These are phyloP conservation scores for Elephantulus edwardii DNA, from an alignment of 2,113 vertebrate species.

Conservation along the genomic window DNA sequence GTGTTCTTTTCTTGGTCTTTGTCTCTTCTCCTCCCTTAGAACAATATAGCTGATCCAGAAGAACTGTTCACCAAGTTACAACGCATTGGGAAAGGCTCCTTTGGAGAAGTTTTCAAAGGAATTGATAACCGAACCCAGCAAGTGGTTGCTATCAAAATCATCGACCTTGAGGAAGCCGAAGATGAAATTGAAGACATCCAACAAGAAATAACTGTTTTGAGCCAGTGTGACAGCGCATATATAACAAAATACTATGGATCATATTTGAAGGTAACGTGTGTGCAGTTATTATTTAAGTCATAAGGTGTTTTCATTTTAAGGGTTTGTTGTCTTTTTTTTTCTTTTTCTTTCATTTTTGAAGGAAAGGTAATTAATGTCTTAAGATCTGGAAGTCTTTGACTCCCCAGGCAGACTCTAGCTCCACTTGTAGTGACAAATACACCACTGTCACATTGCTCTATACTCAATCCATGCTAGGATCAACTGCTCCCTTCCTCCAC, in stretches of 20 bases:
- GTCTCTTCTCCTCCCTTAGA: constrained; percentile 80
- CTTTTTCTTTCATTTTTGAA: constrained; percentile 39
- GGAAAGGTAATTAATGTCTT: constrained; percentile 43
- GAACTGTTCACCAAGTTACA: constrained; percentile 95
- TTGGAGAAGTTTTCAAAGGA: constrained; percentile 96
- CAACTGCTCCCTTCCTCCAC: not conserved
- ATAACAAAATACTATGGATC: constrained; percentile 97
- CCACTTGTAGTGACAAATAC: constrained; percentile 44
- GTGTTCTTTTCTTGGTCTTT: not conserved
- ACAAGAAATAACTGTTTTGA: constrained; percentile 96
- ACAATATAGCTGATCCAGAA: constrained; percentile 92
- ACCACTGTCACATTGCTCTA: constrained; percentile 41
- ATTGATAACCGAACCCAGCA: constrained; percentile 93
- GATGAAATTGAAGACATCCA: constrained; percentile 98
- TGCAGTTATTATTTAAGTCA: constrained; percentile 59
- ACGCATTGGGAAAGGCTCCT: constrained; percentile 95
- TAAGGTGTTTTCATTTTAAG: constrained; percentile 64
- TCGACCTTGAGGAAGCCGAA: constrained; percentile 96
- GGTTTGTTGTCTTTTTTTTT: constrained; percentile 41
- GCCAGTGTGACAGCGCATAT: constrained; percentile 95
- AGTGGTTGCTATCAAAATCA: constrained; percentile 96
- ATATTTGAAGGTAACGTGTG: constrained; percentile 91
- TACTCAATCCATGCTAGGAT: not conserved
- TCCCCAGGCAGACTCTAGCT: constrained; percentile 37
- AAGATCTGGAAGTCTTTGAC: constrained; percentile 52